These are phyloP conservation scores for Myanophis thanlyinensis DNA, from an alignment of 2,113 vertebrate genomes.

Conservation along the genomic window DNA sequence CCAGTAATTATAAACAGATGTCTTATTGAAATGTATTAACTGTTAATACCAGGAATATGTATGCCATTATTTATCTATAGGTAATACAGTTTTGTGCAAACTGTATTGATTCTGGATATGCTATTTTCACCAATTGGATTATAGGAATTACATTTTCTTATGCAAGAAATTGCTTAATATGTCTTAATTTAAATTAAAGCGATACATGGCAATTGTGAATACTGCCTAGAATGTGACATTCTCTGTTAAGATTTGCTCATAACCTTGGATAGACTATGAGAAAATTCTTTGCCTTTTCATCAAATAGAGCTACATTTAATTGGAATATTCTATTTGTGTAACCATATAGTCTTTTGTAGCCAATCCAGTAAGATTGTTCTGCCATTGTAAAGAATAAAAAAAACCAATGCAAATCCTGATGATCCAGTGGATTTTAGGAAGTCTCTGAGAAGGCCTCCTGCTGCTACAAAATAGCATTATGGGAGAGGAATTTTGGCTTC, in stretches of 20 bases:
- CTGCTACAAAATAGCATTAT: neutral
- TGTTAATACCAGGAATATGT: slow-evolving; percentile 33
- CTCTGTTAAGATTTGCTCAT: slow-evolving; percentile 1
- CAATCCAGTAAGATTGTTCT: neutral
- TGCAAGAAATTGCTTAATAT: slow-evolving; percentile 8
- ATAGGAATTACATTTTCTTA: slow-evolving; percentile 17
- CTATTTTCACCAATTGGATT: neutral
- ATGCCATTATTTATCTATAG: neutral
- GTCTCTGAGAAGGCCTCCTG: neutral
- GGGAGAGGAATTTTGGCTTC: neutral
- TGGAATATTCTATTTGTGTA: neutral
- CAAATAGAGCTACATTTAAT: neutral
- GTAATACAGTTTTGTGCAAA: neutral
- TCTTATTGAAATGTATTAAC: slow-evolving; percentile 41
- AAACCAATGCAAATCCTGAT: neutral
- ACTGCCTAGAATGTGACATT: neutral
- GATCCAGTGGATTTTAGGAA: neutral
- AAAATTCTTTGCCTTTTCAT: neutral
- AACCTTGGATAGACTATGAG: neutral
- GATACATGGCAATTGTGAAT: slow-evolving; percentile 1
- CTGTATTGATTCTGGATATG: neutral
- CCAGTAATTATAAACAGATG: slow-evolving; percentile 47
- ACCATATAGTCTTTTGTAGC: neutral
- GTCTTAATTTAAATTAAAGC: neutral
- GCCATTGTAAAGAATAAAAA: neutral